Conservation (phyloP, 2,797 vertebrate species). For the Typhlichthys eigenmanni region DNA sequence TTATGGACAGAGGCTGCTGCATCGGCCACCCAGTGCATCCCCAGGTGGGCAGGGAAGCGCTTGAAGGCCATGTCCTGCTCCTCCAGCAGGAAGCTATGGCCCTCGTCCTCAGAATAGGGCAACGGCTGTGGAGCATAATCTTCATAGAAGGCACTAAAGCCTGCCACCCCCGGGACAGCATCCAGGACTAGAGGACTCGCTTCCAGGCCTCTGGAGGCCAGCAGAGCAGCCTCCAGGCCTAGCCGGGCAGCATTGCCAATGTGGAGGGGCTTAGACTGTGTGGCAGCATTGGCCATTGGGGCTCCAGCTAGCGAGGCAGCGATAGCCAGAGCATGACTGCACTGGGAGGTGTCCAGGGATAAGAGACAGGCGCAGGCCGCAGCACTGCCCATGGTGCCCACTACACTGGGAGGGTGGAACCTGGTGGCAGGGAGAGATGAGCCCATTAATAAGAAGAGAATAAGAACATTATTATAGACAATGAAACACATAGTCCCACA, state of each 20-base stretch:
- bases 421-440: slow-evolving; percentile 52
- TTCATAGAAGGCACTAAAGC: slow-evolving; percentile 85
- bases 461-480: too few species aligned
- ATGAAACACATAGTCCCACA: too few species aligned
- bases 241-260: slow-evolving; percentile 85
- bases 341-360: slow-evolving; percentile 72
- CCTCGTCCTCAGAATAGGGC: slow-evolving; percentile 40
- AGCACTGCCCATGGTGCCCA: slow-evolving; percentile 88
- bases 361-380: slow-evolving; percentile 84
- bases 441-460: too few species aligned
- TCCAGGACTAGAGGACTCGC: slow-evolving; percentile 83
- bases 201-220: slow-evolving; percentile 84
- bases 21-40: slow-evolving; percentile 89
- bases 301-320: slow-evolving; percentile 87
- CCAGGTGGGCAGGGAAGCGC: slow-evolving; percentile 86
- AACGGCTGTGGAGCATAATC: slow-evolving; percentile 78
- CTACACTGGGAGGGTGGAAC: slow-evolving; percentile 89
- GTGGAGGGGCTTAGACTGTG: slow-evolving; percentile 86
- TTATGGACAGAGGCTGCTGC: slow-evolving; percentile 80
- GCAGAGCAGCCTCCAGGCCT: slow-evolving; percentile 85
- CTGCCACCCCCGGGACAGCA: slow-evolving; percentile 78
- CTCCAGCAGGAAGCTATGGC: slow-evolving; percentile 81
- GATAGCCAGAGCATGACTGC: slow-evolving; percentile 83
- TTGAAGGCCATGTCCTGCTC: slow-evolving; percentile 89
- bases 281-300: slow-evolving; percentile 90